These are phyloP conservation scores for Pangasianodon hypophthalmus DNA, from an alignment of 2,113 vertebrate genomes.

Conservation along the genomic window DNA sequence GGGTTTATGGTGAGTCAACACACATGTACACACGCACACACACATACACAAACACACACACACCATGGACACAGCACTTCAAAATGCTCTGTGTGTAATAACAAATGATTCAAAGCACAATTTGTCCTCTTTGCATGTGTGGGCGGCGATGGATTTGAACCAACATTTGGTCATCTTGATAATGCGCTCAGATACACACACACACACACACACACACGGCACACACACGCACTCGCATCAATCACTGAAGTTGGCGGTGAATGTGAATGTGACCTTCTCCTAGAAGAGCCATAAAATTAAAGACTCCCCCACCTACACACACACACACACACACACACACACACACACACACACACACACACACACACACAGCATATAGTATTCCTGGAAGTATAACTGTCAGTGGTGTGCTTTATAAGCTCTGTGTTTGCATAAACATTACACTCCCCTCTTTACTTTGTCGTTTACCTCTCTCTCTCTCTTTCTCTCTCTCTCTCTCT, in stretches of 20 bases:
- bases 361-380: not conserved
- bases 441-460: not conserved
- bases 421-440: conserved; percentile 24
- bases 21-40: not conserved
- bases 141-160: conserved; percentile 12
- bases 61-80: not conserved
- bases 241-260: not conserved
- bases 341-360: not conserved
- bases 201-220: not conserved
- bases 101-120: conserved; percentile 8
- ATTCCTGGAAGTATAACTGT: conserved; percentile 32
- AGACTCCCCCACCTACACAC: not conserved
- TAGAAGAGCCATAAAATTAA: not conserved
- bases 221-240: not conserved
- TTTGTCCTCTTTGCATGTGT: conserved; percentile 24
- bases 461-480: not conserved
- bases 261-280: conserved; percentile 27
- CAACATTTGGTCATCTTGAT: conserved; percentile 27
- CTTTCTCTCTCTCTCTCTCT: not conserved
- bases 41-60: not conserved
- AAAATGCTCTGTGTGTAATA: not conserved
- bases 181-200: conserved; percentile 5
- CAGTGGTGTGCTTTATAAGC: not conserved
- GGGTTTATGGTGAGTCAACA: conserved; percentile 94
- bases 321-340: not conserved